Evolutionary conservation across 1,140 invertebrate species (phyloP).

Genomic region (Notospermus geniculatus): DNA sequence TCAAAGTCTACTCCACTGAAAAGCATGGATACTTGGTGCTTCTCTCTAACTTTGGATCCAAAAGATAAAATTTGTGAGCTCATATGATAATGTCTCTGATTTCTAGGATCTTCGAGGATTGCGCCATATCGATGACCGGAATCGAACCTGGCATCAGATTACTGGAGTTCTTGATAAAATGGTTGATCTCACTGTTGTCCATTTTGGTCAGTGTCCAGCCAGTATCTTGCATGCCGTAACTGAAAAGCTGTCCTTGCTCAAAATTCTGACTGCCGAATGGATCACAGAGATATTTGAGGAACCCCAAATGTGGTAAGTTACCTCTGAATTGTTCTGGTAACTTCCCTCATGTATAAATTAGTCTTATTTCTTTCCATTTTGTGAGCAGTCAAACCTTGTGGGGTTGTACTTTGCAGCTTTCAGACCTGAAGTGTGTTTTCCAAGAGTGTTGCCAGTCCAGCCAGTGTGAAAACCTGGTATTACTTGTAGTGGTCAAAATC

Average conservation of each 20-base stretch:
- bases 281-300: conserved; percentile 28
- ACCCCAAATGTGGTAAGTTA: conserved; percentile 32
- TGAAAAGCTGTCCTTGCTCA: conserved; percentile 29
- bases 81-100: too few relatives aligned
- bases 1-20: too few relatives aligned
- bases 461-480: neutral
- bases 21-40: too few relatives aligned
- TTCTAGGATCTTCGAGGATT: conserved; percentile 25
- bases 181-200: conserved; percentile 22
- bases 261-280: conserved; percentile 30
- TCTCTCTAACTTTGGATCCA: too few relatives aligned
- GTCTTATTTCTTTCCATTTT: neutral
- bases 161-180: conserved; percentile 26
- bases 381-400: too few relatives aligned
- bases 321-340: neutral
- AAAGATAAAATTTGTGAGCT: too few relatives aligned
- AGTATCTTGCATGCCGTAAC: conserved; percentile 31
- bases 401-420: too few relatives aligned
- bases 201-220: conserved; percentile 37
- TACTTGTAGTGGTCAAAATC: too few relatives aligned
- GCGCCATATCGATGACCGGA: conserved; percentile 25
- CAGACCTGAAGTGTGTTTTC: too few relatives aligned
- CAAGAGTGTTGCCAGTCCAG: too few relatives aligned
- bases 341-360: neutral
- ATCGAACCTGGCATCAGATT: conserved; percentile 32